Conservation (phyloP, 2,797 vertebrate genomes). For the Anabacerthia variegaticeps region DNA sequence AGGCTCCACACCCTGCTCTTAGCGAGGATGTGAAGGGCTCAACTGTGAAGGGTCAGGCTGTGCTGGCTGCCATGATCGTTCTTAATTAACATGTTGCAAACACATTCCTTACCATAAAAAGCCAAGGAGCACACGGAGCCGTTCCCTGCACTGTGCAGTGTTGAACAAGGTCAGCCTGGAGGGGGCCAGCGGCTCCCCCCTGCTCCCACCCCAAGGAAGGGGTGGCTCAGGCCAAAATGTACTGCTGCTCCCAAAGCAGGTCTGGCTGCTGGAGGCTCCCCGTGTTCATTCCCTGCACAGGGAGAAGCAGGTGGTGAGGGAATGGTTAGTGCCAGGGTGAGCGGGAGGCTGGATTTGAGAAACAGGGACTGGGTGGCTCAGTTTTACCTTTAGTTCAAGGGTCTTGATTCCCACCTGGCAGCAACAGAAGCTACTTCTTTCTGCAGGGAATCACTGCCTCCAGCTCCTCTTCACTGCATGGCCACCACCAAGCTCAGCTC, state of each 20-base stretch:
- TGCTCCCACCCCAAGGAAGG: background rate
- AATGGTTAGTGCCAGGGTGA: background rate
- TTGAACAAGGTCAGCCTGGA: background rate
- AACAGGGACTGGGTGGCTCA: fast-evolving
- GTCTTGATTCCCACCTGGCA: background rate
- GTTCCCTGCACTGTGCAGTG: fast-evolving
- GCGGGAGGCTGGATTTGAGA: background rate
- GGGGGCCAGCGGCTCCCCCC: fast-evolving
- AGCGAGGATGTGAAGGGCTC: background rate
- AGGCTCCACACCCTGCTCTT: background rate
- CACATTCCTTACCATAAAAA: conserved; percentile 68
- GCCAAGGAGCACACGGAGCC: background rate
- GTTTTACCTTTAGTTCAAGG: background rate
- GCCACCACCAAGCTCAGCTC: background rate
- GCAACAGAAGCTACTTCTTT: background rate
- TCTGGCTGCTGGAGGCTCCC: background rate
- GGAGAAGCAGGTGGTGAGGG: background rate
- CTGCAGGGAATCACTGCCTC: background rate
- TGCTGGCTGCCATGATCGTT: background rate
- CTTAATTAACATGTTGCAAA: background rate
- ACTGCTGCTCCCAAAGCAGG: background rate
- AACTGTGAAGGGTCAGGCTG: background rate
- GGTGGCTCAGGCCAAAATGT: fast-evolving
- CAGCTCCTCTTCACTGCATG: background rate
- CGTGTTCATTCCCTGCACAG: fast-evolving